These are phyloP conservation scores for Julus scandinavius DNA, from an alignment of 2,888 invertebrate genomes.

Conservation along the genomic window DNA sequence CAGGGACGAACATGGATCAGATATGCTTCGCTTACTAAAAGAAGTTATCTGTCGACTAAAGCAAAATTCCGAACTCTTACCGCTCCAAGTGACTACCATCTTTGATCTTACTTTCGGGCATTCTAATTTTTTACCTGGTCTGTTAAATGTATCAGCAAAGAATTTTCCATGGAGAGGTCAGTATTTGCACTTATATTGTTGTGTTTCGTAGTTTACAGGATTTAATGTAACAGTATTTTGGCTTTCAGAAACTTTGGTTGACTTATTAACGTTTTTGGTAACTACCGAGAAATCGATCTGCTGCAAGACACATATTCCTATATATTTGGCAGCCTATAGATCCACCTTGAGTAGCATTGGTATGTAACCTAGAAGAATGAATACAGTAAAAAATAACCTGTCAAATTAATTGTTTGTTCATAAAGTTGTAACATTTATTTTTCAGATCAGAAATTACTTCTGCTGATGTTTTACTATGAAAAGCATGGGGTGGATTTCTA, in stretches of 20 bases:
- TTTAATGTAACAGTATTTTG: not conserved
- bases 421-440: not conserved
- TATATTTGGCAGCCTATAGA: constrained; percentile 28
- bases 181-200: not conserved
- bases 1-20: not conserved
- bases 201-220: not conserved
- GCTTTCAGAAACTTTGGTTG: not conserved
- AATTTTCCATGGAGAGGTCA: constrained; percentile 40
- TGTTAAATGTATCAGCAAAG: not conserved
- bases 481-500: constrained; percentile 35
- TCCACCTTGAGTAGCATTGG: constrained; percentile 1
- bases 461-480: constrained; percentile 42
- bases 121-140: constrained; percentile 47
- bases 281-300: constrained; percentile 1
- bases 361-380: not conserved
- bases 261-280: constrained; percentile 27
- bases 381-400: not conserved
- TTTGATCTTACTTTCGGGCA: not conserved
- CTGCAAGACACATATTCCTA: constrained; percentile 6
- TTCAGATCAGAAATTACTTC: constrained; percentile 39
- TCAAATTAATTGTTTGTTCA: not conserved
- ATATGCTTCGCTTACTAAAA: constrained; percentile 19
- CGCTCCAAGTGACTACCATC: constrained; percentile 9
- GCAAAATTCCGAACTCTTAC: not conserved
- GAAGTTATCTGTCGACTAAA: not conserved